Conservation (phyloP, 2,113 vertebrate species). For the Paradoxurus hermaphroditus region DNA sequence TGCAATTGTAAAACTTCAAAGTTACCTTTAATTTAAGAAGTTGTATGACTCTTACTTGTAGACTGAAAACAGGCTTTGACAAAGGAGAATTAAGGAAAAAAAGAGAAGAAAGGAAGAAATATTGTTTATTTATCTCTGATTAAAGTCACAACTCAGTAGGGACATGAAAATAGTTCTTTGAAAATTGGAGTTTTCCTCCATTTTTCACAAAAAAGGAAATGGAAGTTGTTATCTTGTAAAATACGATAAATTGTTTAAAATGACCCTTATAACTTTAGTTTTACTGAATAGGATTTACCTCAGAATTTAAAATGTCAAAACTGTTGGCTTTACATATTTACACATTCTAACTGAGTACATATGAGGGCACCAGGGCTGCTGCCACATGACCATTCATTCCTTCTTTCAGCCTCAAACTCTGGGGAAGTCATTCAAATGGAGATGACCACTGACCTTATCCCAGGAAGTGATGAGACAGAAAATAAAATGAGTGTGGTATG, state of each 20-base stretch:
- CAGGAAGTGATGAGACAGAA: not conserved
- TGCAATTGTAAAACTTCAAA: not conserved
- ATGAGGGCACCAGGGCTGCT: too few species aligned
- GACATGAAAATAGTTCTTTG: not conserved
- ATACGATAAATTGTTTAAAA: not conserved
- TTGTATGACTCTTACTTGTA: not conserved
- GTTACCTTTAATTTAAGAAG: not conserved
- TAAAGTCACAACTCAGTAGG: not conserved
- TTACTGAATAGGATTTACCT: not conserved
- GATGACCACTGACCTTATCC: too few species aligned
- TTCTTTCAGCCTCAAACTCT: not conserved
- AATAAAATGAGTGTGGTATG: not conserved
- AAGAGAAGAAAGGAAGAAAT: not conserved
- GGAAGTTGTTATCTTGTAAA: not conserved
- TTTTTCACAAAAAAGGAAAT: not conserved
- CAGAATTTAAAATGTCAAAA: not conserved
- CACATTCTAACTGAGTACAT: not conserved
- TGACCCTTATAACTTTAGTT: not conserved
- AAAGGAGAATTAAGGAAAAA: not conserved
- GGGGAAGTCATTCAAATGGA: not conserved
- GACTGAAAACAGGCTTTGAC: not conserved
- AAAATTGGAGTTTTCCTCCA: not conserved
- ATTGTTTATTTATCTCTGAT: not conserved
- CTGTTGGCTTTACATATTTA: not conserved
- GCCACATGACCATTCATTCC: fast-evolving